Evolutionary conservation across 2,888 invertebrate species (phyloP).

Genomic region (Chymomyza fuscimana): DNA sequence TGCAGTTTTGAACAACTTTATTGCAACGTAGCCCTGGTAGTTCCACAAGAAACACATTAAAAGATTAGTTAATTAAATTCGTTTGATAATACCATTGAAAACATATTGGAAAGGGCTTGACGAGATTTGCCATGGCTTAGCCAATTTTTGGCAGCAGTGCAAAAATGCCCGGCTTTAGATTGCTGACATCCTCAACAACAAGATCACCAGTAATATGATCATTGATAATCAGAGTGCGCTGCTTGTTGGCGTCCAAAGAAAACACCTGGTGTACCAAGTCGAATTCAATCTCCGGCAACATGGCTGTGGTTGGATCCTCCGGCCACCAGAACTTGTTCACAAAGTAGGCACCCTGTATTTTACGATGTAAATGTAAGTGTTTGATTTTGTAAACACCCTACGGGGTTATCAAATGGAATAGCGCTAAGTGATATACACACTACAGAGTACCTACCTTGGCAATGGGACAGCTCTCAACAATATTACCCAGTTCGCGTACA

Average conservation of each 20-base stretch:
- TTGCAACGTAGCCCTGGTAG: conserved; percentile 36
- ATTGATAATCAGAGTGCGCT: conserved; percentile 65
- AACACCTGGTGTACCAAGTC: conserved; percentile 57
- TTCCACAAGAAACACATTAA: background rate
- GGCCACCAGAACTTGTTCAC: conserved; percentile 77
- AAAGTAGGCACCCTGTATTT: conserved; percentile 74
- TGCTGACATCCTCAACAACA: conserved; percentile 65
- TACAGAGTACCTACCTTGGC: conserved; percentile 60
- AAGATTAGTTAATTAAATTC: background rate
- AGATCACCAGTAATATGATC: conserved; percentile 71
- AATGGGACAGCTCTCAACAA: conserved; percentile 73
- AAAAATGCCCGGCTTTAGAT: conserved; percentile 67
- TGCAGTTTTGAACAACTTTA: conserved; percentile 44
- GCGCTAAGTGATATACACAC: background rate
- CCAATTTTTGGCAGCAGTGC: conserved; percentile 63
- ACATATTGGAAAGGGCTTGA: background rate
- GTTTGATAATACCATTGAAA: conserved; percentile 50
- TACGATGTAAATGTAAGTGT: conserved; percentile 52
- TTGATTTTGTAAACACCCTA: conserved; percentile 50
- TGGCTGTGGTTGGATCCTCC: conserved; percentile 72
- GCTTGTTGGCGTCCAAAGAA: conserved; percentile 64
- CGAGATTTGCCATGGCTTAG: conserved; percentile 29
- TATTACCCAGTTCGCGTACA: conserved; percentile 68
- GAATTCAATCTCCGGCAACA: conserved; percentile 72
- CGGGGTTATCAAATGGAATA: conserved; percentile 7